Evolutionary conservation across 2,888 invertebrate species (phyloP), one percentile per base, ranked within the genome.

Genomic region (Diarsia brunnea): DNA sequence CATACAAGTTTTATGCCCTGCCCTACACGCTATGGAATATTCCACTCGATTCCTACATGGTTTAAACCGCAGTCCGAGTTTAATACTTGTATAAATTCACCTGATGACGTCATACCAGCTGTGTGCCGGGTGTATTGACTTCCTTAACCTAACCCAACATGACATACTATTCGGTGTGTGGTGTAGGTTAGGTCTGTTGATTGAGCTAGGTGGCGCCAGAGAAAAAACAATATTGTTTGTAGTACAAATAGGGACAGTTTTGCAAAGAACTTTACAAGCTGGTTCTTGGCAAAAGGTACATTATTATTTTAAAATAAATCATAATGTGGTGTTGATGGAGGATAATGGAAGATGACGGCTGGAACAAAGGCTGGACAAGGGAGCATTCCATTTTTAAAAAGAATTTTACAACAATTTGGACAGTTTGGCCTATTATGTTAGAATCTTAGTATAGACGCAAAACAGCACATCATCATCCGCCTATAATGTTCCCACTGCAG

Each of bases 61-160:
- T 61, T 71, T 47, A 10, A 65, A 21, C 8, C 31, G 55, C 7
- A 24, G 11, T 47, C n/a, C 0, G 21, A 68, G 24, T 68, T 79
- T 53, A 53, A 47, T 16, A 72, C 63, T 68, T 67, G 27, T 16
- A 38, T 58, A 69, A 47, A 55, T 66, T 24, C 21, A 55, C 53
- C 16, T 55, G 49, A 38, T 10, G 21, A 69, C 53, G 61, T 80
- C 63, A 51, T 45, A 53, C 27, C 65, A 53, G 74, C 69, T 69
- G 75, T 79, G 11, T 47, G 16, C 14, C 38, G 11, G 24, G 19
- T 27, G 24, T 67, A 63, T 73, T 58, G 79, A 27, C 63, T 74
- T 49, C 68, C 79, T 21, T 74, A 80, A 79, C 79, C 79, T 79
- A 60, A 45, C 80, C 68, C 47, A 79, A 79, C 53, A 74, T 43